A percentile compares a stretch with the other conserved stretches of the same genome.
Evolutionary conservation across 2,888 invertebrate genomes (phyloP).

Genomic region (Eretmocerus hayati): DNA sequence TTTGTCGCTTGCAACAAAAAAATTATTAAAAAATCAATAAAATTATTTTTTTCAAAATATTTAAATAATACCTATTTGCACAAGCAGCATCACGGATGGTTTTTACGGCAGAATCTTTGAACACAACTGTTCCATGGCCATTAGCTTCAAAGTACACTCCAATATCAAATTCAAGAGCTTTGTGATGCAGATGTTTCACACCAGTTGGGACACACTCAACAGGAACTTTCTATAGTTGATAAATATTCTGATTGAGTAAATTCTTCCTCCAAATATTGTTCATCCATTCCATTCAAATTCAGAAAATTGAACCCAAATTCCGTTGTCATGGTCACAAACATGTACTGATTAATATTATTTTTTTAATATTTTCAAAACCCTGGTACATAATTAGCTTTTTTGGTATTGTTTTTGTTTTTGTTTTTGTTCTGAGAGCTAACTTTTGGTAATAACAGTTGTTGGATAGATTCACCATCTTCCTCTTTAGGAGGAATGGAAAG

Average conservation of each 20-base stretch:
- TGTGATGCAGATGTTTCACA: conserved; percentile 92
- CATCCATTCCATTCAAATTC: too few relatives aligned
- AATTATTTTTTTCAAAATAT: not conserved
- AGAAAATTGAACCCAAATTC: conserved; percentile 7
- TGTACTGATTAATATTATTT: not conserved
- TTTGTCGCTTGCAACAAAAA: too few relatives aligned
- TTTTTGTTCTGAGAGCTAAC: conserved; percentile 26
- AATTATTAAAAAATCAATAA: not conserved
- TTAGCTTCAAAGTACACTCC: conserved; percentile 99
- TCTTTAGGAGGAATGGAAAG: conserved; percentile 20
- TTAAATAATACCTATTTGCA: conserved; percentile 38
- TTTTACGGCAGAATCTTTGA: conserved; percentile 63
- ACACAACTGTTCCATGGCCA: conserved; percentile 93
- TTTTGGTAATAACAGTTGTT: conserved; percentile 32
- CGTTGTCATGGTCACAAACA: too few relatives aligned
- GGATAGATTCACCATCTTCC: conserved; percentile 26
- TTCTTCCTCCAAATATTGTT: too few relatives aligned
- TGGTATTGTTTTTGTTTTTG: conserved; percentile 23
- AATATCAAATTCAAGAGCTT: conserved; percentile 83
- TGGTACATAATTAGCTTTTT: conserved; percentile 24
- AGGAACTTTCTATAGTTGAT: conserved; percentile 67
- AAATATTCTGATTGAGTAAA: too few relatives aligned
- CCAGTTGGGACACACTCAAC: conserved; percentile 91
- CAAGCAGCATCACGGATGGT: conserved; percentile 49
- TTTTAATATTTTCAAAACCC: conserved; percentile 26